phyloP scores from a whole-genome alignment of 2,888 invertebrate species.

The Chesias legatella region DNA sequence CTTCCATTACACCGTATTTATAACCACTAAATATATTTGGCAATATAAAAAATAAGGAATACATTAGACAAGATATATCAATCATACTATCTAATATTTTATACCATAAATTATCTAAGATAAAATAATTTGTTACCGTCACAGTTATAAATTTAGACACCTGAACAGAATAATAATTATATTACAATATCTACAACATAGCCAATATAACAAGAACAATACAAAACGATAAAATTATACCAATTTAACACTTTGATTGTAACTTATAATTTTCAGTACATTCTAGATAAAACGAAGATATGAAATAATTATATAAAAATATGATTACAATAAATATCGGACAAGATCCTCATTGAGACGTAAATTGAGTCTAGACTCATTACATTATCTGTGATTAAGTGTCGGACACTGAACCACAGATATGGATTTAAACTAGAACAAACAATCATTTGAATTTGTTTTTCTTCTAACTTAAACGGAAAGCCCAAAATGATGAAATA shows the following conservation, averaged over 20 bases:
- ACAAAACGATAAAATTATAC: slow-evolving; percentile 18
- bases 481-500: too few species aligned
- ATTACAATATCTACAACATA: slow-evolving; percentile 32
- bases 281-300: slow-evolving; percentile 29
- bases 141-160: slow-evolving; percentile 42
- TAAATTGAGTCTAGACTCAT: too few species aligned
- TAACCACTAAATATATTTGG: slow-evolving; percentile 78
- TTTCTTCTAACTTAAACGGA: too few species aligned
- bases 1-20: slow-evolving; percentile 66
- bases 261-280: slow-evolving; percentile 31
- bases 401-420: too few species aligned
- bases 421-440: too few species aligned
- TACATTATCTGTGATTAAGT: too few species aligned
- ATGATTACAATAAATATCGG: slow-evolving; percentile 50
- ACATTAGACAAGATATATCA: slow-evolving; percentile 71
- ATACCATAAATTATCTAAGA: slow-evolving; percentile 40
- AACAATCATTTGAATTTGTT: too few species aligned
- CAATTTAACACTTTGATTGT: slow-evolving; percentile 49
- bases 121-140: slow-evolving; percentile 46
- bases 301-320: slow-evolving; percentile 65
- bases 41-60: slow-evolving; percentile 78
- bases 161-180: slow-evolving; percentile 23
- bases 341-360: slow-evolving; percentile 31
- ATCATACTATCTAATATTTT: slow-evolving; percentile 62
- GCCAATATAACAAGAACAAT: slow-evolving; percentile 13